A percentile compares a stretch with the other conserved stretches of the same genome.
phyloP scores from a whole-genome alignment of 2,797 vertebrate genomes.

The Petrocephalus schoutedeni region DNA sequence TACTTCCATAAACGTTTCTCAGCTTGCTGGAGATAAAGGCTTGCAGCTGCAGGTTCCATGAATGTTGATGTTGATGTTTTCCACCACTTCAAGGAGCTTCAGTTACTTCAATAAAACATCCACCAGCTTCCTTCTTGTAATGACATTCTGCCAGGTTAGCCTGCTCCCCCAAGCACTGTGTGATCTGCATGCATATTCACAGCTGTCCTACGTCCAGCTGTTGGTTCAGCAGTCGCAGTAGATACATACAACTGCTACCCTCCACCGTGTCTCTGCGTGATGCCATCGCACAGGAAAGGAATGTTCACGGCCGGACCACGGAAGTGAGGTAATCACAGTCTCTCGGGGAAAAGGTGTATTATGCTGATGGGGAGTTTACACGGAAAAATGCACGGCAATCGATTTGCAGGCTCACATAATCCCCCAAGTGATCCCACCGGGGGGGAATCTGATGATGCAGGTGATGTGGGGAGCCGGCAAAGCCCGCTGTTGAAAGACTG shows the following conservation, averaged over 20 bases:
- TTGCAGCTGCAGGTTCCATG: neutral
- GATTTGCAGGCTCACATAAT: neutral
- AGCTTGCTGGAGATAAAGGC: neutral
- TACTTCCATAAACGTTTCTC: neutral
- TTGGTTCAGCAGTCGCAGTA: neutral
- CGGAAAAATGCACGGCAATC: neutral
- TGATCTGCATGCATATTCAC: neutral
- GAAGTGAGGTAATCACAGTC: neutral
- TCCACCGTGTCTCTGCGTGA: neutral
- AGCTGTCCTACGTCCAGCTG: neutral
- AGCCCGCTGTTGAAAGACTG: neutral
- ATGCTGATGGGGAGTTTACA: neutral
- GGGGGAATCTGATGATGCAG: conserved; percentile 6
- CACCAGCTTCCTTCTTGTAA: neutral
- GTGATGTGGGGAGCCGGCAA: neutral
- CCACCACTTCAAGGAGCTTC: neutral
- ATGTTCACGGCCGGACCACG: neutral
- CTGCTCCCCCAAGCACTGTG: neutral
- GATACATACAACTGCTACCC: neutral
- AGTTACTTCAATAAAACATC: neutral
- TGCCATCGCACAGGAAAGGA: neutral
- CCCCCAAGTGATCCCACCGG: neutral
- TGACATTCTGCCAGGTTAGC: neutral
- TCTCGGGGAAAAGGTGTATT: neutral
- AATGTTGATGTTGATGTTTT: neutral